Evolutionary conservation across 2,888 invertebrate genomes (phyloP).

Genomic region (Cephus runcator): DNA sequence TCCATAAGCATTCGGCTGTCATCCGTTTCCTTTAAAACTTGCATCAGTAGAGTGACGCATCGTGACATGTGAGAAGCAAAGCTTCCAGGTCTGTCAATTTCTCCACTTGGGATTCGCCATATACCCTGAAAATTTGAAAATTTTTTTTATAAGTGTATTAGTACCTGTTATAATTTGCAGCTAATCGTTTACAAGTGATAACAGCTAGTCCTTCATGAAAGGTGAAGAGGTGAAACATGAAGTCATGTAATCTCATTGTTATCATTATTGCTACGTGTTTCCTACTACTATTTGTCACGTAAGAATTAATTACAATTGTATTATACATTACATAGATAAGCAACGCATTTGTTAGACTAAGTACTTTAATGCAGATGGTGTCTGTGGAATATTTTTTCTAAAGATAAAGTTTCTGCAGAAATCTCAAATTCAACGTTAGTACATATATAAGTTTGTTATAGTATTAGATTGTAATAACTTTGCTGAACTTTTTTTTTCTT

Average conservation of each 20-base stretch:
- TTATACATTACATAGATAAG: background rate
- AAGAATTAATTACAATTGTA: background rate
- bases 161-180: too few relatives aligned
- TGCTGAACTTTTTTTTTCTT: background rate
- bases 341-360: background rate
- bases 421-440: background rate
- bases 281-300: background rate
- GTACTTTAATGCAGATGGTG: background rate
- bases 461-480: too few relatives aligned
- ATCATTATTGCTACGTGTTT: background rate
- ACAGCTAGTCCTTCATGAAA: background rate
- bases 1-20: constrained; percentile 85
- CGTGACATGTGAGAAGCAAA: constrained; percentile 92
- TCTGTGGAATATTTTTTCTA: background rate
- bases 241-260: background rate
- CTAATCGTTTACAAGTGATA: background rate
- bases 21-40: constrained; percentile 81
- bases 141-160: background rate
- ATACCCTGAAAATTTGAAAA: constrained; percentile 72
- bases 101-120: constrained; percentile 90
- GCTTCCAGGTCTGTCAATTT: constrained; percentile 92
- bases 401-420: background rate
- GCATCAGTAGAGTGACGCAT: constrained; percentile 83
- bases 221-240: background rate
- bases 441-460: too few relatives aligned